Base-by-base conservation (phyloP, 2,888 invertebrate species). In the Drosophila flavopinicola region DNA sequence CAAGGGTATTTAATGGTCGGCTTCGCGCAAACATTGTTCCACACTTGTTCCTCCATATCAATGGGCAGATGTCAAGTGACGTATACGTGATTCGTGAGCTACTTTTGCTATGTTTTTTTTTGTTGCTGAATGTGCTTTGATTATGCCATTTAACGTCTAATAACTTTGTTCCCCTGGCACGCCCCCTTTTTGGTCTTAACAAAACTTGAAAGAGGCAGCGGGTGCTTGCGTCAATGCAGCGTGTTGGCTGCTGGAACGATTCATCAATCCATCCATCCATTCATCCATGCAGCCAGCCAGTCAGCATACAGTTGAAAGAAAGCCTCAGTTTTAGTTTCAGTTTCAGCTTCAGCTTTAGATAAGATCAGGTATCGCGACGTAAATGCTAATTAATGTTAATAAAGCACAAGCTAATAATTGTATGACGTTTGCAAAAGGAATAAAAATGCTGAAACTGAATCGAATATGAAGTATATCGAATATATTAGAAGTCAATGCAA, bases 361-460 rank as follows among this genome's bases (percentile, higher is more conserved):
- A 17, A 11, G 37, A 32, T 27, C 38, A 15, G 30, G 17, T 25
- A 61, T 9, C 37, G 3, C 33, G 52, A 33, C 41, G 29, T 29
- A 27, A 44, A 75, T 75, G 70, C 56, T 64, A 75, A 70, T 70
- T n/a, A 56, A 69, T 69, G 69, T 54, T 69, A 69, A 69, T 75
- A 45, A 20, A 44, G 29, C 76, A 70, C 54, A 56, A 70, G 54
- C 17, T 35, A 27, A 38, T 54, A 33, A 52, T 54, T 44, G 20
- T 49, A 44, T 56, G 66, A 49, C 57, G 58, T 17, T 33, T 38
- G 45, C 15, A 29, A 38, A 49, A 61, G 37, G 10, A 24, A 37
- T 9, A 45, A 38, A 42, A 63, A 39, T n/a, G 6, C 17, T 11
- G 11, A 54, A 64, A 20, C 30, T 17, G 38, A 33, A 17, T 38